Evolutionary conservation across 2,888 invertebrate species (phyloP).

Genomic region (Lasius fuliginosus): DNA sequence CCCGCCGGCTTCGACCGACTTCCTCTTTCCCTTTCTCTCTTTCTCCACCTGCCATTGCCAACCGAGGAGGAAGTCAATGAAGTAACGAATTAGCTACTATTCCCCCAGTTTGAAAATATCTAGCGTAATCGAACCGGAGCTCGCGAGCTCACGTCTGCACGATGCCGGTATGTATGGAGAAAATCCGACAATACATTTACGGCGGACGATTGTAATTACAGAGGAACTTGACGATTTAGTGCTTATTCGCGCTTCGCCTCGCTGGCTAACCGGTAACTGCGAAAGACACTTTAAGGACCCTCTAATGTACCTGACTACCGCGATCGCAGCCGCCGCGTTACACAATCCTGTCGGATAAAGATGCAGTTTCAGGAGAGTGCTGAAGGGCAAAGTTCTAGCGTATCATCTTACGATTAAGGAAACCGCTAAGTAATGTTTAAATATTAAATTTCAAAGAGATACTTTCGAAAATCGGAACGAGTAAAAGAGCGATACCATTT

Average conservation of each 20-base stretch:
- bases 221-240: slow-evolving; percentile 73
- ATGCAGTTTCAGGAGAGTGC: slow-evolving; percentile 39
- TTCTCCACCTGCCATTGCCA: background rate
- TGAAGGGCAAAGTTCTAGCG: slow-evolving; percentile 27
- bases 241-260: slow-evolving; percentile 62
- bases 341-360: slow-evolving; percentile 52
- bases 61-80: slow-evolving; percentile 49
- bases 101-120: slow-evolving; percentile 54
- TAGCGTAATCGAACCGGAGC: background rate
- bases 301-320: slow-evolving; percentile 70
- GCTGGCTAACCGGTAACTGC: slow-evolving; percentile 68
- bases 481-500: background rate
- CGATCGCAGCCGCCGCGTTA: slow-evolving; percentile 50
- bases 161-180: background rate
- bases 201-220: slow-evolving; percentile 67
- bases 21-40: slow-evolving; percentile 21
- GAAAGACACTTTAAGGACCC: slow-evolving; percentile 73
- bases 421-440: slow-evolving; percentile 6
- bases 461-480: background rate
- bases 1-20: slow-evolving; percentile 34
- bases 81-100: slow-evolving; percentile 55
- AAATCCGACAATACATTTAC: slow-evolving; percentile 63
- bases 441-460: slow-evolving; percentile 20
- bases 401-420: slow-evolving; percentile 45
- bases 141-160: slow-evolving; percentile 19